phyloP scores from a whole-genome alignment of 2,888 invertebrate species.

The Melinaea menophilus region DNA sequence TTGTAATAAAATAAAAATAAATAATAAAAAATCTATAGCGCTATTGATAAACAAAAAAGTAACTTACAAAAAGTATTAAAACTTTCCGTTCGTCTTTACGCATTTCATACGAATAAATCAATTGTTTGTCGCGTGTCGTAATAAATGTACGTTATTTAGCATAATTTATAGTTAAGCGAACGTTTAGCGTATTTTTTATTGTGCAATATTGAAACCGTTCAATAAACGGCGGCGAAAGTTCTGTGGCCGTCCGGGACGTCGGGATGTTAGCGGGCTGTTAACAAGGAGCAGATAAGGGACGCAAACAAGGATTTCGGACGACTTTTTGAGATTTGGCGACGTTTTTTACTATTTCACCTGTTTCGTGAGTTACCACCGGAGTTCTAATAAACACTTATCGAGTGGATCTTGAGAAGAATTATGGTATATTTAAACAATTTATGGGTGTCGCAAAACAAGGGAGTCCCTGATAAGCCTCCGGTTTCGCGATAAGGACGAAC shows the following conservation, averaged over 20 bases:
- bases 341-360: conserved; percentile 57
- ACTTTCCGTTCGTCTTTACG: too few relatives aligned
- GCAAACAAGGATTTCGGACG: conserved; percentile 50
- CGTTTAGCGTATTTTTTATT: neutral
- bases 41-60: too few relatives aligned
- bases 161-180: neutral
- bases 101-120: too few relatives aligned
- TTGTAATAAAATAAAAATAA: too few relatives aligned
- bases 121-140: neutral
- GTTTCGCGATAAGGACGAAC: conserved; percentile 59
- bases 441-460: conserved; percentile 68
- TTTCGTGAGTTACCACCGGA: conserved; percentile 65
- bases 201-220: neutral
- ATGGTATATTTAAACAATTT: conserved; percentile 74
- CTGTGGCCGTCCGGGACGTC: conserved; percentile 24
- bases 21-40: too few relatives aligned
- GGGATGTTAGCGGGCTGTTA: conserved; percentile 49
- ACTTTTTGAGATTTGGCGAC: conserved; percentile 58
- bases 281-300: conserved; percentile 66
- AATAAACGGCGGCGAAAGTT: conserved; percentile 15
- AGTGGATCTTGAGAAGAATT: conserved; percentile 68
- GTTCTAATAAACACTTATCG: conserved; percentile 73
- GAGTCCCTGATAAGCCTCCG: conserved; percentile 61
- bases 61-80: too few relatives aligned
- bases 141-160: neutral